These are phyloP conservation scores for Aleiodes sp. DNA, from an alignment of 1,140 invertebrate genomes.

Conservation along the genomic window DNA sequence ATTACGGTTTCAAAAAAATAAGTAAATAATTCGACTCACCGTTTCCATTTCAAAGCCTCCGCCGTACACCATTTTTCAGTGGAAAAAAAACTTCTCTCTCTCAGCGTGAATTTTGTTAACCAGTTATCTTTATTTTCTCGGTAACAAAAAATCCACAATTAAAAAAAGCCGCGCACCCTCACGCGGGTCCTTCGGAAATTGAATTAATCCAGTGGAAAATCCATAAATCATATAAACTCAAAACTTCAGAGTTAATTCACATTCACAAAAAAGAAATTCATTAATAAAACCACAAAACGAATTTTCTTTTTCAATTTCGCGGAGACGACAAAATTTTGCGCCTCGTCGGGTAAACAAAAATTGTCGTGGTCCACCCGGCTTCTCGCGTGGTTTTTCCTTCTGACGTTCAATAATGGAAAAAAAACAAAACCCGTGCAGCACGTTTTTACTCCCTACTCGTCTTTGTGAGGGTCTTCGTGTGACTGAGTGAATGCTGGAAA, in stretches of 20 bases:
- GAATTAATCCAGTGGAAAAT: neutral
- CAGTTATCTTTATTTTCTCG: neutral
- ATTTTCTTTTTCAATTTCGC: neutral
- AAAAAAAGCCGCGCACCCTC: neutral
- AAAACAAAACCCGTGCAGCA: constrained; percentile 16
- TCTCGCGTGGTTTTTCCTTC: neutral
- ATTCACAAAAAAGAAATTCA: constrained; percentile 15
- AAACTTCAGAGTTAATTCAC: neutral
- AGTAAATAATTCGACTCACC: constrained; percentile 46
- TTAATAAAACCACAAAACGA: neutral
- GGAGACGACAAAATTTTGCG: neutral
- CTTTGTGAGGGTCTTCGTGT: constrained; percentile 29
- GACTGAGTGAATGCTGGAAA: constrained; percentile 35
- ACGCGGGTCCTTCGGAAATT: neutral
- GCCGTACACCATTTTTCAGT: constrained; percentile 54
- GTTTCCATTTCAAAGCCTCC: constrained; percentile 59
- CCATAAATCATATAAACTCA: neutral
- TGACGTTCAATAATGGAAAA: too few relatives aligned
- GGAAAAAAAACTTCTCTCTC: neutral
- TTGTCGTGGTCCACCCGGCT: neutral
- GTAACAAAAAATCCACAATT: neutral
- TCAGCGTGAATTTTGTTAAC: neutral
- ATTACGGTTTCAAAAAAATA: neutral
- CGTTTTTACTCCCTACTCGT: too few relatives aligned
- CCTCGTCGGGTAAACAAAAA: neutral